Conservation (phyloP, 2,888 invertebrate species). For the Automeris io region DNA sequence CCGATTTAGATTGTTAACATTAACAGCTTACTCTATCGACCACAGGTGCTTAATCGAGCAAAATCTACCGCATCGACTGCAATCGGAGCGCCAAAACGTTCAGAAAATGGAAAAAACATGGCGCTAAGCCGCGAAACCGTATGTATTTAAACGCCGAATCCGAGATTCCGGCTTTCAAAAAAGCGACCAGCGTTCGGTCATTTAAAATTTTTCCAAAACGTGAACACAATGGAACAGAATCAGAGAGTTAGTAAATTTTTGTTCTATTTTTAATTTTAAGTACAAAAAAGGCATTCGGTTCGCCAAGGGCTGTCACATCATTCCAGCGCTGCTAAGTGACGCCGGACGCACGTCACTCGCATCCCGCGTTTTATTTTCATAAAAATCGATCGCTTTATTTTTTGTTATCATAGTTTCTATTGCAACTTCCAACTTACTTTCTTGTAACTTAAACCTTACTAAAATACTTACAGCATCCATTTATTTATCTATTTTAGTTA, state of each 20-base stretch:
- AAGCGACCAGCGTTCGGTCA: conserved; percentile 61
- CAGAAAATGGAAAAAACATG: conserved; percentile 76
- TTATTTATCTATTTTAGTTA: too few relatives aligned
- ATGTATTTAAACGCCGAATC: conserved; percentile 76
- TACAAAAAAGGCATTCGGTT: conserved; percentile 69
- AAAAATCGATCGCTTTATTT: conserved; percentile 65
- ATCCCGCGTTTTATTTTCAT: conserved; percentile 72
- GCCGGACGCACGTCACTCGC: conserved; percentile 75
- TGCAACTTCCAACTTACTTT: conserved; percentile 51
- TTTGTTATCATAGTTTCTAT: conserved; percentile 69
- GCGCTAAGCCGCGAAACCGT: conserved; percentile 75
- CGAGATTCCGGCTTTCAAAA: conserved; percentile 64
- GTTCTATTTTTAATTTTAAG: conserved; percentile 65
- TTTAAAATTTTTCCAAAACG: conserved; percentile 75
- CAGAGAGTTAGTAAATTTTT: conserved; percentile 51
- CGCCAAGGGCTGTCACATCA: conserved; percentile 76
- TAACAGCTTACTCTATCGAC: conserved; percentile 71
- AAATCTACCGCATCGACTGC: conserved; percentile 63
- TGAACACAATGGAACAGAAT: conserved; percentile 76
- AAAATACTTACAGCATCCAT: too few relatives aligned
- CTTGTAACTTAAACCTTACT: too few relatives aligned
- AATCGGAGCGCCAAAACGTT: conserved; percentile 63
- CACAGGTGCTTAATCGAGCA: conserved; percentile 64
- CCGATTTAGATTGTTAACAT: conserved; percentile 59
- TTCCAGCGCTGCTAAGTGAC: conserved; percentile 76